Conservation (phyloP, 2,797 vertebrate species). For the Gambelia wislizenii region DNA sequence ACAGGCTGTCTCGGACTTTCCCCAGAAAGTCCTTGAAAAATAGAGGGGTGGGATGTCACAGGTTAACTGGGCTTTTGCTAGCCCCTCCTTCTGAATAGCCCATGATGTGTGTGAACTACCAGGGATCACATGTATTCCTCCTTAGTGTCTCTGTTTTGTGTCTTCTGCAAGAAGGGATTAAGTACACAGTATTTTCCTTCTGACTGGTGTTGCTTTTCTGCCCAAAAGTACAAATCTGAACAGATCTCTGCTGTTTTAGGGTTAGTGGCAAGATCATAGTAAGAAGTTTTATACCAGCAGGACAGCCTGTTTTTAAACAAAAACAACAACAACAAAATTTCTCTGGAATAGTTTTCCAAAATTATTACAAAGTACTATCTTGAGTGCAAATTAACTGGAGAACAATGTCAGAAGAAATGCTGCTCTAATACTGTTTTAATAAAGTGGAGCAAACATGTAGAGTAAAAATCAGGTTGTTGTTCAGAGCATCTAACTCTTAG, state of each 20-base stretch:
- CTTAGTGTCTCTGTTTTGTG: not conserved
- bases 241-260: not conserved
- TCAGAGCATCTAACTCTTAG: conserved; percentile 66
- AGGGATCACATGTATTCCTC: too few relatives aligned
- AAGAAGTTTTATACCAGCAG: conserved; percentile 4
- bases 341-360: conserved; percentile 36
- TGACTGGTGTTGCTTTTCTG: not conserved
- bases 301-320: too few relatives aligned
- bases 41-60: too few relatives aligned
- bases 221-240: not conserved
- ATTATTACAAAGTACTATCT: conserved; percentile 51
- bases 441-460: conserved; percentile 62
- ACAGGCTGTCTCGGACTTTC: too few relatives aligned
- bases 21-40: too few relatives aligned
- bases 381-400: conserved; percentile 70
- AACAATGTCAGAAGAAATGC: conserved; percentile 71
- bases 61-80: too few relatives aligned
- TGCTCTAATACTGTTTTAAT: conserved; percentile 59
- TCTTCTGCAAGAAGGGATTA: not conserved
- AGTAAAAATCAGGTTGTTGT: conserved; percentile 72
- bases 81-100: too few relatives aligned
- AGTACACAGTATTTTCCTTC: not conserved
- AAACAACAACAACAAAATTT: not conserved
- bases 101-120: too few relatives aligned
- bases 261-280: accelerated